Evolutionary conservation across 2,797 vertebrate genomes (phyloP), one percentile per base, ranked within the genome.

Genomic region (Gymnoscopelus microlampas): DNA sequence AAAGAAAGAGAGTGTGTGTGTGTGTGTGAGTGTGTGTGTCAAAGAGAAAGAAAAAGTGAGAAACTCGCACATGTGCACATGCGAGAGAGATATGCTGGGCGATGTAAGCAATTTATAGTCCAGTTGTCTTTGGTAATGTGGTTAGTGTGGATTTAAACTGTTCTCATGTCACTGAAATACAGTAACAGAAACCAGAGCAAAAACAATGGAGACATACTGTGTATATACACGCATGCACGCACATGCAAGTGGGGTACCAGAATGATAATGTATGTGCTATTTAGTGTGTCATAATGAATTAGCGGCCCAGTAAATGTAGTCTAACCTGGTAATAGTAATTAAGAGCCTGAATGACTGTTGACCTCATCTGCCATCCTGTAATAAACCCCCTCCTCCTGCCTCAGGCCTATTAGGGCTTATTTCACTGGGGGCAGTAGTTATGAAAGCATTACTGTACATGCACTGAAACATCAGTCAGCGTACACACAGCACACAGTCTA

Each of bases 261-360:
- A 4, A n/a, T 63, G 48, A 53, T 29, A 13, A 26, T 29, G 24
- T 57, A 11, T n/a, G n/a, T 12, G 12, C 29, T 29, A 57, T 13
- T 57, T 23, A 29, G 15, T 54, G 65, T 50, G 57, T 35, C 53
- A 58, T 67, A 70, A 77, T 74, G 59, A 75, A 81, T 78, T 47
- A 60, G 47, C 58, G 60, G 51, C 58, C 65, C 64, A 73, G 76
- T 63, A 63, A 68, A 83, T 81, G 59, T 63, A 79, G 64, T 75
- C 71, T 49, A 65, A 79, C 57, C 63, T 74, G 24, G 74, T 72
- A 74, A 71, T 73, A 77, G 51, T 81, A 77, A 87, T 88, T 84
- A 84, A 89, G 85, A 80, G 47, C 77, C 14, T 72, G 77, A 63
- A 81, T 80, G 70, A 73, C 54, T 64, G 59, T 80, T 74, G 71